Conservation (phyloP, 2,888 invertebrate genomes). For the Archaeoteleia sp. region DNA sequence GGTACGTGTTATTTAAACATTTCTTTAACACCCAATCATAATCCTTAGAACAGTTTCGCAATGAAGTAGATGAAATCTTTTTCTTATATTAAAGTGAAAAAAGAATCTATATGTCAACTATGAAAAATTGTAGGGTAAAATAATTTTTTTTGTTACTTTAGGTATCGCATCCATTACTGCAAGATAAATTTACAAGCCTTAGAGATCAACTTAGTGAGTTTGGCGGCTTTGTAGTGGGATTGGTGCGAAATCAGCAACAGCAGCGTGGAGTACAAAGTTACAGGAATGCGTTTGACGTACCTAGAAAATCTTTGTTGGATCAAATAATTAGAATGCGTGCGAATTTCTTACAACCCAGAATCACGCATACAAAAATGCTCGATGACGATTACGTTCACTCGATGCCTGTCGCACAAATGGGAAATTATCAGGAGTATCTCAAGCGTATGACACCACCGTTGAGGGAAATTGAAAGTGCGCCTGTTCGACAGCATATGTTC, state of each 20-base stretch:
- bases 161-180: conserved; percentile 84
- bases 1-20: conserved; percentile 73
- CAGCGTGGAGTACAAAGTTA: conserved; percentile 80
- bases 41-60: conserved; percentile 4
- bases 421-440: conserved; percentile 99
- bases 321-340: conserved; percentile 96
- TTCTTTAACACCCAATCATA: neutral
- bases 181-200: conserved; percentile 88
- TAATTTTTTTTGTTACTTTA: conserved; percentile 41
- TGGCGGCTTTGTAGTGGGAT: conserved; percentile 87
- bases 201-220: conserved; percentile 92
- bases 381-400: conserved; percentile 96
- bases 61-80: neutral
- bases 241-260: conserved; percentile 78
- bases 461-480: conserved; percentile 95
- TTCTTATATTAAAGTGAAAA: conserved; percentile 1
- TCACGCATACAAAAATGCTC: conserved; percentile 83
- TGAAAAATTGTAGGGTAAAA: conserved; percentile 2
- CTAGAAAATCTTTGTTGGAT: conserved; percentile 89
- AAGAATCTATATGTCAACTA: neutral
- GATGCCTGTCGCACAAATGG: conserved; percentile 98
- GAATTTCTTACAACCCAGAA: conserved; percentile 90
- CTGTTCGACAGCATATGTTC: conserved; percentile 98
- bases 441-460: conserved; percentile 95
- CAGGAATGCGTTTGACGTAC: conserved; percentile 97